phyloP scores from a whole-genome alignment of 2,797 vertebrate species.

The Enteromius paludinosus region DNA sequence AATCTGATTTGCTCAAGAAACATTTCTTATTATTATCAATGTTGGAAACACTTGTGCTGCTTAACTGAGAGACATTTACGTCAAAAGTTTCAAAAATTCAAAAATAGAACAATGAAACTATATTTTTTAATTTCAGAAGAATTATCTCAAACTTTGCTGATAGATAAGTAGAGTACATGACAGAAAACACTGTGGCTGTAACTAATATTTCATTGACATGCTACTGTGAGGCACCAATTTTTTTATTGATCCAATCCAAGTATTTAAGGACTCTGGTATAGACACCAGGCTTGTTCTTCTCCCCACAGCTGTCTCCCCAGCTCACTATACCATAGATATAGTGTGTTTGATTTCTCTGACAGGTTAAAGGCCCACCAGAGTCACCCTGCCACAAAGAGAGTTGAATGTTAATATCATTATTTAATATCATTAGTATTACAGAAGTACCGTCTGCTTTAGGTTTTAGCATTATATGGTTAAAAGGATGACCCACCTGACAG shows the following conservation, averaged over 20 bases:
- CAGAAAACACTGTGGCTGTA: neutral
- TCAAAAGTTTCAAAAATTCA: too few species aligned
- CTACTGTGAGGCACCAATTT: conserved; percentile 62
- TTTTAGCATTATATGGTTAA: neutral
- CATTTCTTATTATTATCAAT: neutral
- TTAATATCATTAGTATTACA: neutral
- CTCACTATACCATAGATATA: conserved; percentile 90
- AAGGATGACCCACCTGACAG: conserved; percentile 75
- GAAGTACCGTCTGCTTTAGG: neutral
- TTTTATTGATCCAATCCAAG: conserved; percentile 84
- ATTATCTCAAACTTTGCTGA: neutral
- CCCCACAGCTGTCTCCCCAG: conserved; percentile 90
- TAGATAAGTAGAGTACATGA: neutral
- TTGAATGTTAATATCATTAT: neutral
- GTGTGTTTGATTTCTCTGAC: conserved; percentile 69
- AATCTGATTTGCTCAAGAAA: neutral
- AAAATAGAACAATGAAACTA: neutral
- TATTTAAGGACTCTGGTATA: conserved; percentile 85
- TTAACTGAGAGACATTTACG: neutral
- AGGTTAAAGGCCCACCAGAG: conserved; percentile 92
- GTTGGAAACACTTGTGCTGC: neutral
- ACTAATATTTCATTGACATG: neutral
- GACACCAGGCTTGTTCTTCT: conserved; percentile 89
- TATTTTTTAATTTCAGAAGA: neutral
- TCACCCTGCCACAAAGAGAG: conserved; percentile 82